These are phyloP conservation scores for Anguilla anguilla DNA, from an alignment of 2,797 vertebrate genomes.

Conservation along the genomic window DNA sequence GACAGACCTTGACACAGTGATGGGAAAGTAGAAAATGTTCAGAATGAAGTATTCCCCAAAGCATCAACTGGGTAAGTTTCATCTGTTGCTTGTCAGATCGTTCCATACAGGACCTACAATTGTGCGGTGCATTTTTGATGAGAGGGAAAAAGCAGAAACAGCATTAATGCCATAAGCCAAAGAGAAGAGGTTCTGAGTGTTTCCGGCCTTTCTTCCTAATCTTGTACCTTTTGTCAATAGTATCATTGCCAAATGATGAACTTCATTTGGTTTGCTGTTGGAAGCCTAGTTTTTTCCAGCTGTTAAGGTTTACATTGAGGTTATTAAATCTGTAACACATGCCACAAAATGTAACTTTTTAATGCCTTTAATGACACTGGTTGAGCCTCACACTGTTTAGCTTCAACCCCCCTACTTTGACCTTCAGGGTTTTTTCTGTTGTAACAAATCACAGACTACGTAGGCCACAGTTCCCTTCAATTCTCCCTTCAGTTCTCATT, in stretches of 20 bases:
- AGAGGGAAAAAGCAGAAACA: background rate
- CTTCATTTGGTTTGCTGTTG: background rate
- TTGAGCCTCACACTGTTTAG: background rate
- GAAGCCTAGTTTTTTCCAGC: background rate
- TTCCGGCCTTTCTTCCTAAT: background rate
- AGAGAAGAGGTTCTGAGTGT: background rate
- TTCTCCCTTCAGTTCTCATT: background rate
- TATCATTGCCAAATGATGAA: background rate
- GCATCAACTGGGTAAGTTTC: conserved; percentile 2
- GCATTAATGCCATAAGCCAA: background rate
- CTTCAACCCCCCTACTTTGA: background rate
- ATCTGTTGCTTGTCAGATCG: conserved; percentile 10
- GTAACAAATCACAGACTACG: background rate
- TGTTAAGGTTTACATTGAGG: background rate
- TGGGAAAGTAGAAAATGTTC: conserved; percentile 6
- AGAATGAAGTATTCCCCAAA: conserved; percentile 8
- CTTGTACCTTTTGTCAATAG: background rate
- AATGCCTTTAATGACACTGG: background rate
- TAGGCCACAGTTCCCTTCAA: background rate
- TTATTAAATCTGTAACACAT: background rate
- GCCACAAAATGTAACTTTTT: background rate
- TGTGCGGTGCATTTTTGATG: background rate
- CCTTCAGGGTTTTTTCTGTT: background rate
- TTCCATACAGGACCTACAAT: conserved; percentile 9
- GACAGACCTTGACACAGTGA: conserved; percentile 11